Evolutionary conservation across 2,888 invertebrate genomes (phyloP).

Genomic region (Bugulina stolonifera): DNA sequence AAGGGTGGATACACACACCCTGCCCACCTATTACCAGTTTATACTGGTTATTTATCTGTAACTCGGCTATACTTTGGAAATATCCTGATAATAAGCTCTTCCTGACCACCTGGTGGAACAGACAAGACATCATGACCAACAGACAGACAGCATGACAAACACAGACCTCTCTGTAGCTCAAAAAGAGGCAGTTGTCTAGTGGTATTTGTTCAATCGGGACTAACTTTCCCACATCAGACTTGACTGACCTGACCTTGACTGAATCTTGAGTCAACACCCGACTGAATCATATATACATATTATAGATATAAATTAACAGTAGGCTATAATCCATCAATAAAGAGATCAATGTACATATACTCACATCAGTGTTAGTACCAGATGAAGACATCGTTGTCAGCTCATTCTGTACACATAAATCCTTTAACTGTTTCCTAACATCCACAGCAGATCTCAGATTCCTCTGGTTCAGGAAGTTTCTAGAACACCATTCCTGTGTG

Average conservation of each 20-base stretch:
- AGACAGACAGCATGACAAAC: too few species aligned
- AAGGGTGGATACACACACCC: conserved; percentile 76
- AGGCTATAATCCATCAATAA: too few species aligned
- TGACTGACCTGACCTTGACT: too few species aligned
- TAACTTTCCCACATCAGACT: too few species aligned
- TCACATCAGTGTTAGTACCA: background rate
- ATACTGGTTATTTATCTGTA: conserved; percentile 68
- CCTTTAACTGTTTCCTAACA: conserved; percentile 71
- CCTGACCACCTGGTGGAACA: conserved; percentile 54
- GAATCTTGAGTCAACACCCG: too few species aligned
- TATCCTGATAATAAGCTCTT: conserved; percentile 76
- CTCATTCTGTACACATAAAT: conserved; percentile 63
- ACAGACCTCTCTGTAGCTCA: too few species aligned
- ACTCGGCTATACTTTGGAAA: conserved; percentile 78
- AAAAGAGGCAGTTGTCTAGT: too few species aligned
- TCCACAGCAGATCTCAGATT: conserved; percentile 76
- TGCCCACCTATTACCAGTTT: conserved; percentile 61
- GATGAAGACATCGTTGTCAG: conserved; percentile 45
- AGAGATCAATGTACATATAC: too few species aligned
- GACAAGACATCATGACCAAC: too few species aligned
- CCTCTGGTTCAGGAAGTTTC: conserved; percentile 76
- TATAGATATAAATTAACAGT: too few species aligned
- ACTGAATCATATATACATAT: too few species aligned
- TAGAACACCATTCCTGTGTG: conserved; percentile 80
- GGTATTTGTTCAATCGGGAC: too few species aligned